A percentile compares a stretch with the other conserved stretches of the same genome.
Evolutionary conservation across 1,140 invertebrate species (phyloP).

Genomic region (Microplitis mediator): DNA sequence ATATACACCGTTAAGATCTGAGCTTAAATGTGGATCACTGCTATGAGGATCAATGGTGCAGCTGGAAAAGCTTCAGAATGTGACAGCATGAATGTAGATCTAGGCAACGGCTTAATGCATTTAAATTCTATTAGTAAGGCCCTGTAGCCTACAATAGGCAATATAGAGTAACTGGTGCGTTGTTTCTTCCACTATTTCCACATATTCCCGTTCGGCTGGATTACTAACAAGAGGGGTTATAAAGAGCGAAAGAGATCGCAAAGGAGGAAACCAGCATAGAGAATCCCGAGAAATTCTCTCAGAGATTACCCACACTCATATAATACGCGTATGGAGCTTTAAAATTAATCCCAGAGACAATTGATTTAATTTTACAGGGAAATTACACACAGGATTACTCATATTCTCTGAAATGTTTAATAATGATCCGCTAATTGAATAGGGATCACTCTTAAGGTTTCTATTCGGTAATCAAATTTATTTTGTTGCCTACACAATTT

Average conservation of each 20-base stretch:
- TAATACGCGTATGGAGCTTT: slow-evolving; percentile 9
- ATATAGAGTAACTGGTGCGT: background rate
- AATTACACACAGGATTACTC: slow-evolving; percentile 25
- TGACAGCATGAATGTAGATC: background rate
- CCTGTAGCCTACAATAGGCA: background rate
- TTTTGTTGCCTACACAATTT: slow-evolving; percentile 5
- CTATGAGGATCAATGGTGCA: too few species aligned
- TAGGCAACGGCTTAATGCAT: background rate
- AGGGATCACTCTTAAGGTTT: slow-evolving; percentile 13
- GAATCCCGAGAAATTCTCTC: slow-evolving; percentile 15
- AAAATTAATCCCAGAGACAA: slow-evolving; percentile 25
- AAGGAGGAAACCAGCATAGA: background rate
- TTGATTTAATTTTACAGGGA: slow-evolving; percentile 26
- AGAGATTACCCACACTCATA: background rate
- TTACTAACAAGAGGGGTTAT: background rate
- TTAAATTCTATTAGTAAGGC: background rate
- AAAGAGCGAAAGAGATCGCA: background rate
- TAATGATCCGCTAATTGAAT: slow-evolving; percentile 28
- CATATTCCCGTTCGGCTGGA: background rate
- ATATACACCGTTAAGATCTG: too few species aligned
- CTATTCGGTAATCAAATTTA: slow-evolving; percentile 20
- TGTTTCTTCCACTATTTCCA: background rate
- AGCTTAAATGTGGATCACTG: too few species aligned
- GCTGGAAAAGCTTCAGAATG: too few species aligned
- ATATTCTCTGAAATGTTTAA: slow-evolving; percentile 19